These are phyloP conservation scores for Equus przewalskii DNA, from an alignment of 2,113 vertebrate species.

Conservation along the genomic window DNA sequence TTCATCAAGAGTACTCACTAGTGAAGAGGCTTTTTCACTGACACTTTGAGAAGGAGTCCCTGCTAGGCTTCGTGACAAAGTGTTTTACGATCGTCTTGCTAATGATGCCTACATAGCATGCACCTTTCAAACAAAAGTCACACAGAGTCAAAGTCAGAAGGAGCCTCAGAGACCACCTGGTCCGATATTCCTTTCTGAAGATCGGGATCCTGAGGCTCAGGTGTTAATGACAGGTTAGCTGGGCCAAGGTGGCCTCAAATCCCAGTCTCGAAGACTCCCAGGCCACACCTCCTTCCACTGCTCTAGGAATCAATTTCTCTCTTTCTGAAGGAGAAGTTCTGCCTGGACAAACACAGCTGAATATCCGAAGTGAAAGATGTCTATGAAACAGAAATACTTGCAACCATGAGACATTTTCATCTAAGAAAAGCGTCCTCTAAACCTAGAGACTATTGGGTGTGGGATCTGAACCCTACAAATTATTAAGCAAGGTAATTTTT, in stretches of 20 bases:
- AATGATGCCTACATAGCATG: neutral
- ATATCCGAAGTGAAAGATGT: neutral
- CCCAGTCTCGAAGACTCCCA: neutral
- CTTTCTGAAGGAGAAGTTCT: neutral
- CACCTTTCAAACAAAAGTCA: neutral
- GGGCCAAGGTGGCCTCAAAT: neutral
- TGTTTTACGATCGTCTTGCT: neutral
- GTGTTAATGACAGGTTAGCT: too few species aligned
- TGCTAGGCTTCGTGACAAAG: neutral
- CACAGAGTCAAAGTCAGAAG: neutral
- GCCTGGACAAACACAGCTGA: neutral
- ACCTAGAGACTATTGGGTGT: neutral
- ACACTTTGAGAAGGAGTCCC: neutral
- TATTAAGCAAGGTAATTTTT: neutral
- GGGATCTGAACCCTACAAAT: neutral
- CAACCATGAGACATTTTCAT: neutral
- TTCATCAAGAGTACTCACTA: neutral
- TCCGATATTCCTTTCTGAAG: neutral
- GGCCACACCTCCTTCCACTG: neutral
- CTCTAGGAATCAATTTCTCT: neutral
- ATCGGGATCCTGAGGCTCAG: neutral
- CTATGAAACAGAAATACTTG: neutral
- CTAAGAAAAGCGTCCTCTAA: neutral
- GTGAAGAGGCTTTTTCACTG: neutral
- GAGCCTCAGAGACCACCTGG: too few species aligned